A percentile compares a stretch with the other conserved stretches of the same genome.
Evolutionary conservation across 2,113 vertebrate genomes (phyloP).

Genomic region (Psilopsiagon aymara): DNA sequence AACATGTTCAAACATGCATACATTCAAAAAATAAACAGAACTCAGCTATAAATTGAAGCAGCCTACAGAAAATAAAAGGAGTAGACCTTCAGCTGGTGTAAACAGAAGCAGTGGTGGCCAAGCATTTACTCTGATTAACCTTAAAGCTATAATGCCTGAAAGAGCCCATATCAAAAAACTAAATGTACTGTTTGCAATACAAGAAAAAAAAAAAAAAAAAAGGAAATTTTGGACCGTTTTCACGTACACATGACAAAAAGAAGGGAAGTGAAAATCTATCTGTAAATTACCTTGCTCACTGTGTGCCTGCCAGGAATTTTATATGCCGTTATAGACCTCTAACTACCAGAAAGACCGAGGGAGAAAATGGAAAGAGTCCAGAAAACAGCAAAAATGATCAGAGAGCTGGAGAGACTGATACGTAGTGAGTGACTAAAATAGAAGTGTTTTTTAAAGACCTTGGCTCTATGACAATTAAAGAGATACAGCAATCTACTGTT

Average conservation of each 20-base stretch:
- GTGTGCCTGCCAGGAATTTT: background rate
- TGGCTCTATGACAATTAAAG: slow-evolving; percentile 48
- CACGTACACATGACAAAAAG: background rate
- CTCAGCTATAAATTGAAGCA: background rate
- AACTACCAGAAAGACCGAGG: background rate
- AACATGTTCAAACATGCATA: background rate
- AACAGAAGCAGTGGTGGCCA: background rate
- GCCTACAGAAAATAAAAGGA: background rate
- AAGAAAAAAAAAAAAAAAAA: background rate
- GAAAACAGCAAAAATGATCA: slow-evolving; percentile 17
- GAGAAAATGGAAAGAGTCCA: slow-evolving; percentile 17
- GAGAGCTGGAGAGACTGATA: background rate
- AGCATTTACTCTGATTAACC: background rate
- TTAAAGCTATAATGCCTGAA: background rate
- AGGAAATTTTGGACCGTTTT: background rate
- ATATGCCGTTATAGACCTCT: background rate
- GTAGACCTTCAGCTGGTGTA: background rate
- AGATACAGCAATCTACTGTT: background rate
- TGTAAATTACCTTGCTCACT: background rate
- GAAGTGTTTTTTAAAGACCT: slow-evolving; percentile 23
- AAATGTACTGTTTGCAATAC: background rate
- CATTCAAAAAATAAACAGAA: background rate
- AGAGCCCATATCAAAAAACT: background rate
- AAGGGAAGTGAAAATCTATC: background rate
- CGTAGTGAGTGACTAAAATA: slow-evolving; percentile 37